Evolutionary conservation across 2,888 invertebrate species (phyloP).

Genomic region (Nysson spinosus): DNA sequence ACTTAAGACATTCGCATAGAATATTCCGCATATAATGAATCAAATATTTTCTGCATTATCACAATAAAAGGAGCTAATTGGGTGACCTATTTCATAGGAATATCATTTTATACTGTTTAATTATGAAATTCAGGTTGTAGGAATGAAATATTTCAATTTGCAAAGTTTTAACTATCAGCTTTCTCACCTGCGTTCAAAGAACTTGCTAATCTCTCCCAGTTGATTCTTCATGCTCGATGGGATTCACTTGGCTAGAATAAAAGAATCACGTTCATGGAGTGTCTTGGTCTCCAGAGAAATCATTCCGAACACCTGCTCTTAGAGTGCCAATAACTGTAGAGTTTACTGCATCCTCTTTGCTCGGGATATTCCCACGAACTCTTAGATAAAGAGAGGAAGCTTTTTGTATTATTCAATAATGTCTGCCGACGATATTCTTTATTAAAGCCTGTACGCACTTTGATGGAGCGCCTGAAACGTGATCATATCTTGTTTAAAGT

Average conservation of each 20-base stretch:
- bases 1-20: too few species aligned
- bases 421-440: constrained; percentile 45
- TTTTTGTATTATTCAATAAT: constrained; percentile 52
- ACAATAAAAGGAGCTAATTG: too few species aligned
- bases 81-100: too few species aligned
- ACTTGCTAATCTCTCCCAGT: constrained; percentile 31
- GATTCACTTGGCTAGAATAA: constrained; percentile 30
- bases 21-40: too few species aligned
- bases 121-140: too few species aligned
- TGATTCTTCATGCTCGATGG: constrained; percentile 38
- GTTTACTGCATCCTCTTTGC: constrained; percentile 56
- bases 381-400: constrained; percentile 34
- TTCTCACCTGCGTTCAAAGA: background rate
- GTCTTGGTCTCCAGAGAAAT: constrained; percentile 56
- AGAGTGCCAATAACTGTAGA: constrained; percentile 58
- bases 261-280: constrained; percentile 40
- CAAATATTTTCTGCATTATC: too few species aligned
- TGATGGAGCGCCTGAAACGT: constrained; percentile 46
- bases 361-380: constrained; percentile 26
- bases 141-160: background rate
- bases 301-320: constrained; percentile 61
- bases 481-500: constrained; percentile 30
- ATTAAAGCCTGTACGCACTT: constrained; percentile 50
- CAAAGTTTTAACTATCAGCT: background rate
- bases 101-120: too few species aligned